Evolutionary conservation across 2,113 vertebrate genomes (phyloP), one percentile per base, ranked within the genome.

Genomic region (Dasypus novemcinctus): DNA sequence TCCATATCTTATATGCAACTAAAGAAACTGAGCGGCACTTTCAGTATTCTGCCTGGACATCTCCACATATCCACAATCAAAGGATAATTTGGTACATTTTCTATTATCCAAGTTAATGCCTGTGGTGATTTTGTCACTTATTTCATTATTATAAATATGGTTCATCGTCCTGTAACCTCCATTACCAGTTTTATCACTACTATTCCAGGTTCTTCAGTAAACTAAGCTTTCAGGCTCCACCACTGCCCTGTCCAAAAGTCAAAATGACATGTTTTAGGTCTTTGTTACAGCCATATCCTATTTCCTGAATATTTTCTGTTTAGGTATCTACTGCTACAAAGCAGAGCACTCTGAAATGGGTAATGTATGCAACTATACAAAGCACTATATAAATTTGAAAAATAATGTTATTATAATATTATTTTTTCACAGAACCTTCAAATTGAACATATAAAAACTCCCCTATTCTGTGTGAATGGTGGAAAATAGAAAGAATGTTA

Each of bases 11-110:
- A 69, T 46, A 76, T 41, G 49, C 66, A 61, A 23, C 21, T 6
- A 63, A 18, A 78, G 93, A 86, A 97, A 90, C 84, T 90, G 94
- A 41, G 43, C 75, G 72, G 89, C 74, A 82, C 66, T 76, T 78
- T 59, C 59, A n/a, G 2, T 79, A 66, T 64, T 93, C 80, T 89
- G 33, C 86, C 85, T 66, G 49, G 82, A 93, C 78, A 63, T 43
- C n/a, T 43, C 71, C 38, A 81, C 38, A 81, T 27, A 43, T 86
- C n/a, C 92, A 68, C 41, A 63, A 31, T 46, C 38, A 2, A 43
- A 33, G 78, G 49, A 80, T 86, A 75, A 46, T 71, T 72, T 46
- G 69, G 21, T 46, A 15, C 33, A 14, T 21, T 85, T 72, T 46
- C 46, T 71, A 41, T 68, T 59, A 88, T 66, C n/a, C 72, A 85